Evolutionary conservation across 2,113 vertebrate genomes (phyloP).

Genomic region (Atherinomorus stipes): DNA sequence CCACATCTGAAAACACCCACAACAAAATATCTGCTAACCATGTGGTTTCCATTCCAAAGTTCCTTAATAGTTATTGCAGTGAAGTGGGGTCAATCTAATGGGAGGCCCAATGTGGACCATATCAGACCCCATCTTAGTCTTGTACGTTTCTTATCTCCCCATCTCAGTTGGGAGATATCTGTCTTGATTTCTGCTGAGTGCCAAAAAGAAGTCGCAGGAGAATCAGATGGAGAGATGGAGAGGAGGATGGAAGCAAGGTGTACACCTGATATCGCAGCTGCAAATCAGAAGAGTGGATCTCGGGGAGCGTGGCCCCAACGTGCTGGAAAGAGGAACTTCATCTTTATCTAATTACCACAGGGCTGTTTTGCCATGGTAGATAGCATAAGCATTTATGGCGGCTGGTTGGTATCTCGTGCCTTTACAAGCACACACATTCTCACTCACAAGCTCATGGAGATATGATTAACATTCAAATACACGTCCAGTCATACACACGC

Average conservation of each 20-base stretch:
- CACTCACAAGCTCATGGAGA: constrained; percentile 52
- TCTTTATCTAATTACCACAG: constrained; percentile 80
- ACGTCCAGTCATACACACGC: constrained; percentile 50
- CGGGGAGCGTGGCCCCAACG: constrained; percentile 38
- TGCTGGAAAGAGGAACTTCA: constrained; percentile 68
- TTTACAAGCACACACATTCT: constrained; percentile 55
- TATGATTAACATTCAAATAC: constrained; percentile 76
- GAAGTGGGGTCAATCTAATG: constrained; percentile 45
- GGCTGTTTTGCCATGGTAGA: constrained; percentile 52
- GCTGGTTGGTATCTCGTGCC: constrained; percentile 46
- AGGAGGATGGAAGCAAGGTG: constrained; percentile 36
- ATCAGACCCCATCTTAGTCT: constrained; percentile 64
- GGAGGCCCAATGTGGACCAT: constrained; percentile 28
- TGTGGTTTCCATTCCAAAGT: constrained; percentile 35
- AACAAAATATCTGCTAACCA: constrained; percentile 28
- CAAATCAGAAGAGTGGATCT: constrained; percentile 66
- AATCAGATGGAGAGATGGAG: constrained; percentile 49
- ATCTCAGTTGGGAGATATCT: constrained; percentile 66
- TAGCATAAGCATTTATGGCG: constrained; percentile 46
- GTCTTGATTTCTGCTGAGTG: constrained; percentile 78
- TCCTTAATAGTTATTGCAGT: constrained; percentile 38
- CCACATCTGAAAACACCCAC: constrained; percentile 33
- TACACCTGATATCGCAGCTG: constrained; percentile 62
- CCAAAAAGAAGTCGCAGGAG: constrained; percentile 56
- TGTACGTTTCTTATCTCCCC: constrained; percentile 54